Evolutionary conservation across 2,888 invertebrate species (phyloP).

Genomic region (Galeopsomyia nigrocyanea): DNA sequence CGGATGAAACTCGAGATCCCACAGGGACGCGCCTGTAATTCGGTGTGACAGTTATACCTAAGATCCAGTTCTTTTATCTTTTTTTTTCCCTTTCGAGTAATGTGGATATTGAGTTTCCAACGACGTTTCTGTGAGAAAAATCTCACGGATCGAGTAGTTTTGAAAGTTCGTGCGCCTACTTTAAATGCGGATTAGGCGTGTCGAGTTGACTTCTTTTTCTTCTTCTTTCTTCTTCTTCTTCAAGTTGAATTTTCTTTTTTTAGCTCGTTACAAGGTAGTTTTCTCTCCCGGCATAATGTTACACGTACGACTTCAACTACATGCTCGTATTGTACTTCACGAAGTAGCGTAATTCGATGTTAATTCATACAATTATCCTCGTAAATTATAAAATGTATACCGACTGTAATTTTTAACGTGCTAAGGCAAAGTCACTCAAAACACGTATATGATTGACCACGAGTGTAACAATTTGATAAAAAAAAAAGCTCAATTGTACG

Average conservation of each 20-base stretch:
- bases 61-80: slow-evolving; percentile 19
- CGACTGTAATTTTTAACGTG: too few species aligned
- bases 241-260: too few species aligned
- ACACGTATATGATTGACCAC: too few species aligned
- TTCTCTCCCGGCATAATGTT: too few species aligned
- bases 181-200: too few species aligned
- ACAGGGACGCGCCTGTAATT: slow-evolving; percentile 24
- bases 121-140: slow-evolving; percentile 20
- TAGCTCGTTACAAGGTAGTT: too few species aligned
- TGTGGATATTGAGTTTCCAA: too few species aligned
- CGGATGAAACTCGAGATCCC: slow-evolving; percentile 29
- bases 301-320: background rate
- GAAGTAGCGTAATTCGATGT: slow-evolving; percentile 24
- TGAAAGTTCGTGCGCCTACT: background rate
- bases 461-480: too few species aligned
- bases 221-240: too few species aligned
- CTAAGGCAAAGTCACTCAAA: too few species aligned
- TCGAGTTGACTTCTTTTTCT: too few species aligned
- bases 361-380: slow-evolving; percentile 31
- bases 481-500: too few species aligned
- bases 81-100: background rate
- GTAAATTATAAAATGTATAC: slow-evolving; percentile 16
- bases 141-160: slow-evolving; percentile 18
- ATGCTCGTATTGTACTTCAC: background rate
- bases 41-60: slow-evolving; percentile 26